A percentile compares a stretch with the other conserved stretches of the same genome.
Evolutionary conservation across 2,888 invertebrate genomes (phyloP).

Genomic region (Andricus quercusramuli): DNA sequence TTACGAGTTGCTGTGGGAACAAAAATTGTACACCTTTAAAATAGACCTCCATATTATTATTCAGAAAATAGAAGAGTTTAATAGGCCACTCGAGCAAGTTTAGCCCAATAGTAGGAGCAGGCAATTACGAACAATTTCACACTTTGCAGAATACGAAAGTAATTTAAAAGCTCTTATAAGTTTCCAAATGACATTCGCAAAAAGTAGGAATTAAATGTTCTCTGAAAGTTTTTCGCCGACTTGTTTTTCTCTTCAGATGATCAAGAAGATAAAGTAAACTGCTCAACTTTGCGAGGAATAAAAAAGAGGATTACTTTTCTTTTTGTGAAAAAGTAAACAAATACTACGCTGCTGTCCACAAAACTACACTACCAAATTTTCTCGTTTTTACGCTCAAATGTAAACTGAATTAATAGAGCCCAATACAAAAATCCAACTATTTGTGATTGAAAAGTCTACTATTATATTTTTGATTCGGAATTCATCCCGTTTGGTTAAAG

Average conservation of each 20-base stretch:
- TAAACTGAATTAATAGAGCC: too few relatives aligned
- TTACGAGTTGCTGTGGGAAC: too few relatives aligned
- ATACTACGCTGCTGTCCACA: background rate
- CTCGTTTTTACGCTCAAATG: too few relatives aligned
- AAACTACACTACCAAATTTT: too few relatives aligned
- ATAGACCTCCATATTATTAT: too few relatives aligned
- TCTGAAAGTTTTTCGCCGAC: background rate
- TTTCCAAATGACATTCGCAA: slow-evolving; percentile 16
- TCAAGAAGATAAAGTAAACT: slow-evolving; percentile 36
- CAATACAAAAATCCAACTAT: too few relatives aligned
- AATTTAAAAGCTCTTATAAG: slow-evolving; percentile 13
- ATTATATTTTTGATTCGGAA: too few relatives aligned
- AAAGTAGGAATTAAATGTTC: slow-evolving; percentile 30
- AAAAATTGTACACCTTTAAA: too few relatives aligned
- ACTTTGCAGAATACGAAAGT: slow-evolving; percentile 8
- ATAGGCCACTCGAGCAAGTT: background rate
- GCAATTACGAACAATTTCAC: slow-evolving; percentile 1
- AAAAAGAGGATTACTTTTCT: slow-evolving; percentile 12
- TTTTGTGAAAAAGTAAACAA: background rate
- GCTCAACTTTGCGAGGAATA: slow-evolving; percentile 19
- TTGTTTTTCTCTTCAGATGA: background rate
- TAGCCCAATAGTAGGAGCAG: background rate
- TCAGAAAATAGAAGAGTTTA: too few relatives aligned
- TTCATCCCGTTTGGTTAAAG: too few relatives aligned
- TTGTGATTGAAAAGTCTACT: too few relatives aligned